Evolutionary conservation across 2,113 vertebrate species (phyloP).

Genomic region (Hippopotamus amphibius): DNA sequence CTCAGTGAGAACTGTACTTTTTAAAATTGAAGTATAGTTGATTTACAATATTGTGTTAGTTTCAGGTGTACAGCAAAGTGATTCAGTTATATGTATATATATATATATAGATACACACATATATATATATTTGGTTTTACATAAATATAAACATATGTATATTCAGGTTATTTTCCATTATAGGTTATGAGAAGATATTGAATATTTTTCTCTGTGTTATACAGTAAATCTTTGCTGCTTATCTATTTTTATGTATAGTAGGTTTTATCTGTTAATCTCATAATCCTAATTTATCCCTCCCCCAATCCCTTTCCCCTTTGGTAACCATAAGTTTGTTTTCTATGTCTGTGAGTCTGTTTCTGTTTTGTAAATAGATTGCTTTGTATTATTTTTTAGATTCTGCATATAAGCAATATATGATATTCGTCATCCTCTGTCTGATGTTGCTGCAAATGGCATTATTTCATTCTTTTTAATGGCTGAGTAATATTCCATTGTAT

Average conservation of each 20-base stretch:
- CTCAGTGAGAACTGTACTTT: background rate
- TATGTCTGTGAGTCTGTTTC: too few species aligned
- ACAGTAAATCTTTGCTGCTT: background rate
- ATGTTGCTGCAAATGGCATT: too few species aligned
- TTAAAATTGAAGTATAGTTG: background rate
- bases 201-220: background rate
- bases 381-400: too few species aligned
- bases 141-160: background rate
- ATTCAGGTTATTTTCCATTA: background rate
- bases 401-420: too few species aligned
- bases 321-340: too few species aligned
- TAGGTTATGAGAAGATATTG: background rate
- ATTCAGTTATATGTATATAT: background rate
- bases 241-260: background rate
- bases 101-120: too few species aligned
- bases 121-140: background rate
- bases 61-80: background rate
- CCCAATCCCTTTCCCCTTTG: too few species aligned
- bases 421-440: too few species aligned
- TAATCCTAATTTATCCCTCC: background rate
- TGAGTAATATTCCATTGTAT: too few species aligned
- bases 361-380: too few species aligned
- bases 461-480: too few species aligned
- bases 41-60: background rate
- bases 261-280: background rate